These are phyloP conservation scores for Solenodon paradoxus DNA, from an alignment of 2,113 vertebrate genomes.

Conservation along the genomic window DNA sequence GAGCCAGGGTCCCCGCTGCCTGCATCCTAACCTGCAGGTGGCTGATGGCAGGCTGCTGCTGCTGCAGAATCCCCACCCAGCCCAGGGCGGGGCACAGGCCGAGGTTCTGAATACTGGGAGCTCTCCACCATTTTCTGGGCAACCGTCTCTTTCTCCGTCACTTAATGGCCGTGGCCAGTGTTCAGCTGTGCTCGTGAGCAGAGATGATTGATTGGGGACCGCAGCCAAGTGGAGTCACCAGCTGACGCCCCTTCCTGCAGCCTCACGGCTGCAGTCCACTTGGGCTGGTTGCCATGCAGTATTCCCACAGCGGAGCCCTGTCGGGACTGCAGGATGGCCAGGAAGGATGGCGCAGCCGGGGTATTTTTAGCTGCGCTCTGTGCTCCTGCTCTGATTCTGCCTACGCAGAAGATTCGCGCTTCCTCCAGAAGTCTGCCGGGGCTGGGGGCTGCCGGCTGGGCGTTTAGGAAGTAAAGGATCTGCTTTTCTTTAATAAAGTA, in stretches of 20 bases:
- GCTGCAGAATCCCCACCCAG: neutral
- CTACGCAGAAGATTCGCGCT: too few species aligned
- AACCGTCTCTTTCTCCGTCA: neutral
- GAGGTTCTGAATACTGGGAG: too few species aligned
- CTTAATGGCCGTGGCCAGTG: neutral
- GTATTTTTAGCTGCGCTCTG: neutral
- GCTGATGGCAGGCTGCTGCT: neutral
- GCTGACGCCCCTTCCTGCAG: neutral
- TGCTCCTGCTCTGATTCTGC: neutral
- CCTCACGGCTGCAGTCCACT: rapidly evolving
- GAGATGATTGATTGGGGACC: neutral
- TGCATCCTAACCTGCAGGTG: neutral
- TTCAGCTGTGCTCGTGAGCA: neutral
- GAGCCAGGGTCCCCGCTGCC: too few species aligned
- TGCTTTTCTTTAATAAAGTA: neutral
- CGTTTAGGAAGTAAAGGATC: neutral
- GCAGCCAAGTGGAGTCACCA: rapidly evolving
- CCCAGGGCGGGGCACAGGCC: rapidly evolving
- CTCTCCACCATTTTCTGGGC: neutral
- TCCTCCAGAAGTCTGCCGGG: neutral
- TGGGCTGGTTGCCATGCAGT: rapidly evolving
- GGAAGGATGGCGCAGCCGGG: too few species aligned
- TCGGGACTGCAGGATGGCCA: neutral
- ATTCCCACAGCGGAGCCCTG: rapidly evolving
- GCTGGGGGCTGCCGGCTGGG: neutral